phyloP scores from a whole-genome alignment of 2,113 vertebrate genomes.

The Heliornis fulica region DNA sequence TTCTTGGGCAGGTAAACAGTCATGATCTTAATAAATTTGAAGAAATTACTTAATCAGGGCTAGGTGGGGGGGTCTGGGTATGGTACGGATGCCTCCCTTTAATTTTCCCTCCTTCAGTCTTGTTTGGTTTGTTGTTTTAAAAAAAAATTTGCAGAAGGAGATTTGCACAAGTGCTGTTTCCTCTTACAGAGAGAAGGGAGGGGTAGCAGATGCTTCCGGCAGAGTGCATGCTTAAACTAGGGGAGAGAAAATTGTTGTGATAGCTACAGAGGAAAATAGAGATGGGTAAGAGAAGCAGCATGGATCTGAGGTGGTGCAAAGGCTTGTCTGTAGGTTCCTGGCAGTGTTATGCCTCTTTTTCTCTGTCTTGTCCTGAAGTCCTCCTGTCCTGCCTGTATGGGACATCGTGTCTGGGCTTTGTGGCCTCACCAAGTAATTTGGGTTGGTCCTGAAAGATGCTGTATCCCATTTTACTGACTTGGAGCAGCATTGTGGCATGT shows the following conservation, averaged over 20 bases:
- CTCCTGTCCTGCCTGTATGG: rapidly evolving
- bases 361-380: background rate
- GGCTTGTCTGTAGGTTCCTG: background rate
- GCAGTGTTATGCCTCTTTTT: rapidly evolving
- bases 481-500: background rate
- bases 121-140: background rate
- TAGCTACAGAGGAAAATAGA: background rate
- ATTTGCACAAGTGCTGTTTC: background rate
- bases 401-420: background rate
- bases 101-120: background rate
- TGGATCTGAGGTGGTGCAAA: background rate
- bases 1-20: background rate
- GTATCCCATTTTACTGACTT: background rate
- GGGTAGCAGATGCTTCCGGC: background rate
- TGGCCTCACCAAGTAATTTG: background rate
- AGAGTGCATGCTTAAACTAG: background rate
- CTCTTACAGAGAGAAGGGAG: background rate
- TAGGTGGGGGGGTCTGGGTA: background rate
- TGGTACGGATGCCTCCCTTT: background rate
- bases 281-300: background rate
- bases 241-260: background rate
- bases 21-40: background rate
- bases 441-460: background rate
- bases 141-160: background rate
- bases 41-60: background rate